phyloP scores from a whole-genome alignment of 2,113 vertebrate genomes.

The Pionites leucogaster region DNA sequence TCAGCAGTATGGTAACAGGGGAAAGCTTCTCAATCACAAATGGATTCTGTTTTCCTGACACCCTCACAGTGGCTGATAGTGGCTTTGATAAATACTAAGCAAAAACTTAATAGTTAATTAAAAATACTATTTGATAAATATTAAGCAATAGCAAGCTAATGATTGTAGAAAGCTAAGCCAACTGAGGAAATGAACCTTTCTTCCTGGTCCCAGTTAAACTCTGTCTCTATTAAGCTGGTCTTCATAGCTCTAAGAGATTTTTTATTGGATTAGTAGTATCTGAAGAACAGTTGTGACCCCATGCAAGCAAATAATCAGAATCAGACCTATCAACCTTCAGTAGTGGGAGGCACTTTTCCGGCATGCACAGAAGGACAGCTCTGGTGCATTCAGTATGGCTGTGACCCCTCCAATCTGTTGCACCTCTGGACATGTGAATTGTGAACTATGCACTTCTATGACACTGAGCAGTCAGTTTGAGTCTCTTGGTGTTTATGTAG shows the following conservation, averaged over 20 bases:
- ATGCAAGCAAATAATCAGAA: neutral
- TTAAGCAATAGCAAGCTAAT: neutral
- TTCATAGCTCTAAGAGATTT: neutral
- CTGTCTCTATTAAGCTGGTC: neutral
- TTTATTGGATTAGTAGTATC: neutral
- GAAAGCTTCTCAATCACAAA: conserved; percentile 1
- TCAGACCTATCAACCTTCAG: neutral
- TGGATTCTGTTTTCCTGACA: neutral
- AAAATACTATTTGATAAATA: neutral
- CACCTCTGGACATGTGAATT: neutral
- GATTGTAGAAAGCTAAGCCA: neutral
- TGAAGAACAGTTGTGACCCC: neutral
- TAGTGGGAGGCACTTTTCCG: neutral
- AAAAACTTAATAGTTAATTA: neutral
- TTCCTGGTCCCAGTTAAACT: neutral
- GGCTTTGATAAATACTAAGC: conserved; percentile 1
- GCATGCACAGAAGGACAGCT: neutral
- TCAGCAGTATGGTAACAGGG: conserved; percentile 8
- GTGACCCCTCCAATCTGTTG: neutral
- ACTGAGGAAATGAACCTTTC: neutral
- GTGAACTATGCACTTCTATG: neutral
- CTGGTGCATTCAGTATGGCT: fast-evolving
- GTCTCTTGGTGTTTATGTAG: neutral
- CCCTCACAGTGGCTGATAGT: neutral
- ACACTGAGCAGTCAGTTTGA: neutral